Base-by-base conservation (phyloP, 2,113 vertebrate species). In the Passer montanus region DNA sequence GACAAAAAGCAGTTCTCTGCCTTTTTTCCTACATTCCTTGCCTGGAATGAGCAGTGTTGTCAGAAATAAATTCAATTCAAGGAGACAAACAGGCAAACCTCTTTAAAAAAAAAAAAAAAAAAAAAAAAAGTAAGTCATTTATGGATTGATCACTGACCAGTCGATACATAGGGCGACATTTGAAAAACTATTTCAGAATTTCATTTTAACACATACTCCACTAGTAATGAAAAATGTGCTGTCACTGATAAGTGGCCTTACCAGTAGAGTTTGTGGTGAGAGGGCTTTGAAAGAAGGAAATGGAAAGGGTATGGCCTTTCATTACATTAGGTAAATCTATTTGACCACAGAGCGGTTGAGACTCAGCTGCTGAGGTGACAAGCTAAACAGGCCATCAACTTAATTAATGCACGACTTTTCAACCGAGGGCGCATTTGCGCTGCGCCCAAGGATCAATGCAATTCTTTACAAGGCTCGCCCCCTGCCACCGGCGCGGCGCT, bases 221-320 rank as follows among this genome's bases (percentile, higher is more conserved):
- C 66, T 7, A 78, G 50, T 24, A 90, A 80, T 91, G 90, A 97
- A 85, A 97, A 96, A 97, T 92, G 90, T 85, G 73, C 91, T 95
- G 95, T 94, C 95, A 68, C 89, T 84, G 95, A 96, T 96, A 97
- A 96, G 95, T 69, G 50, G 83, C 75, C 83, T 96, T 94, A 93
- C 79, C 87, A 95, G 84, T 94, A 92, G 84, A 78, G 79, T 77
- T 77, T 91, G 78, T 86, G 84, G 90, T 74, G 60, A 96, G 70
- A 96, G 95, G 76, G 75, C 84, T 95, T 64, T 93, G 95, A 97
- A 96, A 96, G 95, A 96, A 96, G 95, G 96, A 84, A 95, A 93
- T 87, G 81, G 91, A 92, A 94, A 94, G 87, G 89, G 33, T 93
- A 78, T 0, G 67, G 88, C 73, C 94, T 96, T 95, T 96, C 93